Evolutionary conservation across 2,113 vertebrate species (phyloP).

Genomic region (Oreochromis tanganicae): DNA sequence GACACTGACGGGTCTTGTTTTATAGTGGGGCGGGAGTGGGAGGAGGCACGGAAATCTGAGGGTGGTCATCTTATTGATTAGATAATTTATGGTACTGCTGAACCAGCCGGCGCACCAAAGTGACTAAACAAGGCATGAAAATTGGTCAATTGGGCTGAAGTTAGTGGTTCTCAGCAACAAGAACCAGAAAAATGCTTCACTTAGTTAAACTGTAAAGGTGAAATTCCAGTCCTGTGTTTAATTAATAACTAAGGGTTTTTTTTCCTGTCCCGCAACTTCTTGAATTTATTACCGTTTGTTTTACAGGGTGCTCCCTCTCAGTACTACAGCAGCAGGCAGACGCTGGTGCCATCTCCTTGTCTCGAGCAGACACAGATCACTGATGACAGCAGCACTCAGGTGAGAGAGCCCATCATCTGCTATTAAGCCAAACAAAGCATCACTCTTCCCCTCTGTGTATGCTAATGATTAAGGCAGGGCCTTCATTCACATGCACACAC

Average conservation of each 20-base stretch:
- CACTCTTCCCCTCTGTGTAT: background rate
- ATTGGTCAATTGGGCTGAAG: constrained; percentile 53
- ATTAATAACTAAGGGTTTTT: background rate
- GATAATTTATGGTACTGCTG: constrained; percentile 64
- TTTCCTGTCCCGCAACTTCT: background rate
- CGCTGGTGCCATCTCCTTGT: constrained; percentile 67
- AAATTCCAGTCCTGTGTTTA: background rate
- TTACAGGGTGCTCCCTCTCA: constrained; percentile 67
- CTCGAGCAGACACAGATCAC: constrained; percentile 38
- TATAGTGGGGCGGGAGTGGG: constrained; percentile 14
- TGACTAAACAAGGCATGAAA: constrained; percentile 58
- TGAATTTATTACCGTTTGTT: background rate
- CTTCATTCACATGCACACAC: background rate
- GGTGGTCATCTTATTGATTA: constrained; percentile 62
- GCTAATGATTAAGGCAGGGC: background rate
- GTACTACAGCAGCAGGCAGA: constrained; percentile 80
- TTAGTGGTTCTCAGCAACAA: constrained; percentile 2
- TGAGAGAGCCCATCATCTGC: constrained; percentile 23
- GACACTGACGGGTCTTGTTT: constrained; percentile 46
- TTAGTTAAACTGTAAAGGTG: background rate
- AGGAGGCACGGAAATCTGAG: constrained; percentile 47
- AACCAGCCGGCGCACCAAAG: constrained; percentile 18
- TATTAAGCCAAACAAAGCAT: background rate
- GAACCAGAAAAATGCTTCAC: background rate
- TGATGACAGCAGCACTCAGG: constrained; percentile 50